Conservation (phyloP, 2,797 vertebrate species). For the Heliangelus exortis region DNA sequence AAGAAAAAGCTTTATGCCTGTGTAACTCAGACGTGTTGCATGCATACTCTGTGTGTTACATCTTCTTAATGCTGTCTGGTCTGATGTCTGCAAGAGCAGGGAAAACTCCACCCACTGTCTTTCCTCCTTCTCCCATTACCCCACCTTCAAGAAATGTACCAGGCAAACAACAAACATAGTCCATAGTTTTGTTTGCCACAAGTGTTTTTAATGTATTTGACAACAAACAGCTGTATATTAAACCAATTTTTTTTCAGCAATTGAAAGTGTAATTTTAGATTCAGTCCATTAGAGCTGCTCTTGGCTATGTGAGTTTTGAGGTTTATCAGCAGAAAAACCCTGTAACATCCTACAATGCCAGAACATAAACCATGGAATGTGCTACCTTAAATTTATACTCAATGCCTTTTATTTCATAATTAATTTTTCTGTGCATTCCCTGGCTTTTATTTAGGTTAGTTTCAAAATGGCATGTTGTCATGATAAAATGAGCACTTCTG, state of each 20-base stretch:
- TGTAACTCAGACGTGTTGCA: constrained; percentile 1
- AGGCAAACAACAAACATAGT: not conserved
- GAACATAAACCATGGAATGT: constrained; percentile 45
- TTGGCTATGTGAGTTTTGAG: constrained; percentile 52
- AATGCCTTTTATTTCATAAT: constrained; percentile 68
- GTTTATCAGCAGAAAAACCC: constrained; percentile 33
- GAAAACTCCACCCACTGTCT: constrained; percentile 26
- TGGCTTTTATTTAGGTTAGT: constrained; percentile 57
- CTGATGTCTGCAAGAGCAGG: constrained; percentile 17
- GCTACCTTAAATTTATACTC: constrained; percentile 66
- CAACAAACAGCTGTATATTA: constrained; percentile 56
- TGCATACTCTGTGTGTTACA: constrained; percentile 5
- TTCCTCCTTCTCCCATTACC: not conserved
- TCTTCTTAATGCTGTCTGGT: constrained; percentile 33
- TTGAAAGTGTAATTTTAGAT: constrained; percentile 64
- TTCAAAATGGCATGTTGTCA: constrained; percentile 56
- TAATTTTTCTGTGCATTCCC: constrained; percentile 42
- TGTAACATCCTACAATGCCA: constrained; percentile 46
- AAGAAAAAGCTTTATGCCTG: constrained; percentile 9
- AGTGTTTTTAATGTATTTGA: constrained; percentile 50
- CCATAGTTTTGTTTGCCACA: constrained; percentile 37
- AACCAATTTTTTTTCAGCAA: constrained; percentile 61
- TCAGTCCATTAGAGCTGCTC: constrained; percentile 59
- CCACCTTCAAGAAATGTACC: not conserved
- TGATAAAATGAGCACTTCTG: constrained; percentile 50